phyloP scores from a whole-genome alignment of 2,113 vertebrate species.

The Ariopsis seemanni region DNA sequence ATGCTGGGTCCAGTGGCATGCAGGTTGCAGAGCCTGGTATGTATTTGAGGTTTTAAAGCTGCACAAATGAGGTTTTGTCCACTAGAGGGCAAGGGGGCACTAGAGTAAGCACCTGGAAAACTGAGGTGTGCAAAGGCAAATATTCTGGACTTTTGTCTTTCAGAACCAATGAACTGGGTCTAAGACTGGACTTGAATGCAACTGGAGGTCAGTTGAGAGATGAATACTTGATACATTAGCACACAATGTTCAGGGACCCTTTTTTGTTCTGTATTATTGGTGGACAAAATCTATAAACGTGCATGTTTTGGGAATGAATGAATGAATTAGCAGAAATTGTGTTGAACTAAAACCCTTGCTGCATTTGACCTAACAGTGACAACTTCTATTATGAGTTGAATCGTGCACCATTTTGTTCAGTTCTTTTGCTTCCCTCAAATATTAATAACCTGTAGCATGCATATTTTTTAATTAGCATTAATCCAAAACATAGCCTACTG shows the following conservation, averaged over 20 bases:
- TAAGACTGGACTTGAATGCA: constrained; percentile 16
- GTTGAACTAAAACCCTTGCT: neutral
- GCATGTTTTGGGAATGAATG: neutral
- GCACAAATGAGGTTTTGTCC: constrained; percentile 18
- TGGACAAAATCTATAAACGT: constrained; percentile 8
- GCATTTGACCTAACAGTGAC: neutral
- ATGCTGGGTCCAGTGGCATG: neutral
- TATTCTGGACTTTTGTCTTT: constrained; percentile 10
- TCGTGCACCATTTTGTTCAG: neutral
- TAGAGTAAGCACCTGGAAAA: neutral
- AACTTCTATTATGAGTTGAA: neutral
- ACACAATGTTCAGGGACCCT: constrained; percentile 18
- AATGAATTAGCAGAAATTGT: constrained; percentile 4
- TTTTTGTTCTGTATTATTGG: neutral
- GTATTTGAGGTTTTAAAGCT: neutral
- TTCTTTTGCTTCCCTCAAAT: neutral
- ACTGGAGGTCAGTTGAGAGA: neutral
- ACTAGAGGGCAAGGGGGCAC: constrained; percentile 10
- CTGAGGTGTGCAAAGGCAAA: neutral
- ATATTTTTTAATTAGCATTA: constrained; percentile 18
- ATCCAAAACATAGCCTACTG: neutral
- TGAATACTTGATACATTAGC: constrained; percentile 9
- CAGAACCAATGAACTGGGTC: constrained; percentile 14
- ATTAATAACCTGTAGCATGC: constrained; percentile 48
- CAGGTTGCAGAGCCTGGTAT: neutral